These are phyloP conservation scores for Cotesia congregata DNA, from an alignment of 2,888 invertebrate genomes.

Conservation along the genomic window DNA sequence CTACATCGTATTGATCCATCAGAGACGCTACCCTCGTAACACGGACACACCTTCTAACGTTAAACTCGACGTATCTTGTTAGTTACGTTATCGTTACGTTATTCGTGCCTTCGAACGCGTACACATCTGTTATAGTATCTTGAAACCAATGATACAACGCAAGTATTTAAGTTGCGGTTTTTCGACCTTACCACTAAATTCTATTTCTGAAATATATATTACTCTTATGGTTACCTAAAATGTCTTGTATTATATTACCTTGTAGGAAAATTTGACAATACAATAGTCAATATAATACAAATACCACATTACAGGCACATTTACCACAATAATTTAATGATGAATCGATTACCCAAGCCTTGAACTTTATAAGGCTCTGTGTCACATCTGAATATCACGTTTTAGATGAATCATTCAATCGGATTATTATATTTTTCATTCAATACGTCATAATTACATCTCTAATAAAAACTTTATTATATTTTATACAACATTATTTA, in stretches of 20 bases:
- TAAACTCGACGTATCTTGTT: conserved; percentile 3
- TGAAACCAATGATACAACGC: neutral
- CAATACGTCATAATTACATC: neutral
- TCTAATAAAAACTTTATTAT: neutral
- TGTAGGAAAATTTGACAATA: neutral
- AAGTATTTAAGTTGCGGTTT: neutral
- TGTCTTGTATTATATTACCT: neutral
- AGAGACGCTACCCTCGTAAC: conserved; percentile 55
- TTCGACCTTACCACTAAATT: neutral
- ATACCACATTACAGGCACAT: conserved; percentile 20
- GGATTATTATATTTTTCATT: neutral
- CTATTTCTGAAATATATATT: neutral
- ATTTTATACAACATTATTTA: too few species aligned
- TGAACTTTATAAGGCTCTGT: conserved; percentile 52
- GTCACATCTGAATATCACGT: conserved; percentile 35
- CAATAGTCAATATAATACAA: neutral
- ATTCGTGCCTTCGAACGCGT: neutral
- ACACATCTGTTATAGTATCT: neutral
- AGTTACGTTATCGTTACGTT: neutral
- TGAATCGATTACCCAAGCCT: conserved; percentile 58
- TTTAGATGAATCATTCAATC: neutral
- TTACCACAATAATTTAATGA: conserved; percentile 46
- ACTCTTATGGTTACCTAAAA: neutral
- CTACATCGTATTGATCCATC: conserved; percentile 60
- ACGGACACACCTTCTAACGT: conserved; percentile 48